phyloP scores from a whole-genome alignment of 64 coral and sea anemone species.

The Hydrozoanthus tunicans region DNA sequence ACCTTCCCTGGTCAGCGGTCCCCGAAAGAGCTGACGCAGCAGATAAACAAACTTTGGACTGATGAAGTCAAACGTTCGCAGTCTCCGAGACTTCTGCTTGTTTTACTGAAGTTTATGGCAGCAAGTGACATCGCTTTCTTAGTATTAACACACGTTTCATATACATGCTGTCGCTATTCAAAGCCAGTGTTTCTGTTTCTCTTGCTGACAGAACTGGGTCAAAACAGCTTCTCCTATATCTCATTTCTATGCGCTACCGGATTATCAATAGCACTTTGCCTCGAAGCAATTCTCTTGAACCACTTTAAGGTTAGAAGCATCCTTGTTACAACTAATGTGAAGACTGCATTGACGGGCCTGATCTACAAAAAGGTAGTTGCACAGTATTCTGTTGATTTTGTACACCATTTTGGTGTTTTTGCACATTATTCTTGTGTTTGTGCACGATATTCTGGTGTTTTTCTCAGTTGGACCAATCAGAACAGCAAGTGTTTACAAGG shows the following conservation, averaged over 20 bases:
- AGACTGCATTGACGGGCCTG: neutral
- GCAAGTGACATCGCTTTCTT: neutral
- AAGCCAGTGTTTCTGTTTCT: conserved; percentile 7
- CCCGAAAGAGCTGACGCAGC: neutral
- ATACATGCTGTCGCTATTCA: neutral
- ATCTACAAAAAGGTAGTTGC: neutral
- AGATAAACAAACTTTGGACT: neutral
- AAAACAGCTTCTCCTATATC: neutral
- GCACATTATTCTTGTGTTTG: no score
- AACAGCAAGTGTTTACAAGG: no score
- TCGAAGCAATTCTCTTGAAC: neutral
- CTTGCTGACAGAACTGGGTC: neutral
- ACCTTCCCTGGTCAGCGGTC: conserved; percentile 3
- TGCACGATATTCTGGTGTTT: no score
- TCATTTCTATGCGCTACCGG: neutral
- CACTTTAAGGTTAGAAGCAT: neutral
- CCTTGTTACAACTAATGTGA: neutral
- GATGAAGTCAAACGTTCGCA: neutral
- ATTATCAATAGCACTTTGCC: neutral
- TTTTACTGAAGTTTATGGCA: neutral
- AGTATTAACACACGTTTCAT: neutral
- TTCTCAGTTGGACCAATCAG: no score
- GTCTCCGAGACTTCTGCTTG: neutral
- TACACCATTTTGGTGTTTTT: no score
- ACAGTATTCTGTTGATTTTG: no score